Evolutionary conservation across 2,797 vertebrate genomes (phyloP), one percentile per base, ranked within the genome.

Genomic region (Serranus cabrilla): DNA sequence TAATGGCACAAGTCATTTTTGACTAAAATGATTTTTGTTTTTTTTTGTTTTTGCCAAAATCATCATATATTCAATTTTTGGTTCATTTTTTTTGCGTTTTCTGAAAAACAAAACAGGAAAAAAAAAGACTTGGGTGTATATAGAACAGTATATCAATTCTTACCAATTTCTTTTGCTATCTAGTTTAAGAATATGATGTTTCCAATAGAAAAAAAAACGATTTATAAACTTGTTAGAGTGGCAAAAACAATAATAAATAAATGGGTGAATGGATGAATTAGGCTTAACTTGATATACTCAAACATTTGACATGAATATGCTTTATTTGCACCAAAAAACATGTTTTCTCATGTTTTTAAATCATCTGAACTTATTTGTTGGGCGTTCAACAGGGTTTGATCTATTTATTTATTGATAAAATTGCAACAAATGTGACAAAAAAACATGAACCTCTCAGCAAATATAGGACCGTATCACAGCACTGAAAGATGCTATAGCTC

Each of bases 171-270:
- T 37, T 7, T 7, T 27, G 23, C 10, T 11, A 23, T 25, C 16
- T 7, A 13, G 27, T 67, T 46, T 67, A 6, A 40, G 20, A 45
- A 49, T 43, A 47, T 69, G 43, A 57, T 45, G 51, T 57, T 20
- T 10, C 2, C 3, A 40, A 47, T 1, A 49, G 54, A 14, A 7
- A 45, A n/a, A n/a, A 16, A 14, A 6, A 13, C 9, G 1, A 16
- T 47, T 20, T 54, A 20, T 5, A 8, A 50, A 8, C 27, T 37
- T 72, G 13, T 42, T 42, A 37, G 12, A 55, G 23, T 23, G 12
- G 18, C 12, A 39, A 73, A 23, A 52, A 23, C 8, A 54, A 25
- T 21, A 69, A 59, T 12, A 7, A 34, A 34, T 34, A 34, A 34
- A 7, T 27, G 27, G 3, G 27, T 27, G 27, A 27, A 27, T 27